These are phyloP conservation scores for Drosophila truncata DNA, from an alignment of 1,140 invertebrate species.

Conservation along the genomic window DNA sequence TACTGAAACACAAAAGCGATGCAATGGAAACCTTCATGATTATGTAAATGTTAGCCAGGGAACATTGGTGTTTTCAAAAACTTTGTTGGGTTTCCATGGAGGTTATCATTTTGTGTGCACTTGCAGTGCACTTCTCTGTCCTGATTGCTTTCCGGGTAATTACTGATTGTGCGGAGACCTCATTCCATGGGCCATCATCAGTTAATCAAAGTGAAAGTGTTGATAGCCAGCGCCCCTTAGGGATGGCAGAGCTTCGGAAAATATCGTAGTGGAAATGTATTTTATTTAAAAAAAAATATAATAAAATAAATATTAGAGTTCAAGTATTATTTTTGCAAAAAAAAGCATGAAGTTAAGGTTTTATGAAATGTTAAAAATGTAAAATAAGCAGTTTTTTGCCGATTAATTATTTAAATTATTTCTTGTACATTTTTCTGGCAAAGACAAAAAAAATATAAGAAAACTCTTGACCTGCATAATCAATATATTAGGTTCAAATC, in stretches of 20 bases:
- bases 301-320: neutral
- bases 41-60: conserved; percentile 24
- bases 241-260: conserved; percentile 1
- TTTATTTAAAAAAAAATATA: neutral
- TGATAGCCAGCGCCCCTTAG: conserved; percentile 33
- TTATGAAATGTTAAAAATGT: no score
- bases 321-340: no score
- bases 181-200: conserved; percentile 16
- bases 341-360: no score
- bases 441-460: no score
- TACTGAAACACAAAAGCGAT: neutral
- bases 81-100: conserved; percentile 16
- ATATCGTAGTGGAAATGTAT: neutral
- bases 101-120: conserved; percentile 19
- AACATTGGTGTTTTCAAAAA: conserved; percentile 1
- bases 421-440: no score
- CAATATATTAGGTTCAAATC: neutral
- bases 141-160: conserved; percentile 54
- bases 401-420: no score
- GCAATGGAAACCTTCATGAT: conserved; percentile 6
- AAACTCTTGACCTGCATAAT: neutral
- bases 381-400: no score
- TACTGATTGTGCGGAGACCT: conserved; percentile 37
- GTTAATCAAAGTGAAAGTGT: conserved; percentile 39
- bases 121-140: conserved; percentile 10